These are phyloP conservation scores for Borostomias antarcticus DNA, from an alignment of 2,797 vertebrate species.

Conservation along the genomic window DNA sequence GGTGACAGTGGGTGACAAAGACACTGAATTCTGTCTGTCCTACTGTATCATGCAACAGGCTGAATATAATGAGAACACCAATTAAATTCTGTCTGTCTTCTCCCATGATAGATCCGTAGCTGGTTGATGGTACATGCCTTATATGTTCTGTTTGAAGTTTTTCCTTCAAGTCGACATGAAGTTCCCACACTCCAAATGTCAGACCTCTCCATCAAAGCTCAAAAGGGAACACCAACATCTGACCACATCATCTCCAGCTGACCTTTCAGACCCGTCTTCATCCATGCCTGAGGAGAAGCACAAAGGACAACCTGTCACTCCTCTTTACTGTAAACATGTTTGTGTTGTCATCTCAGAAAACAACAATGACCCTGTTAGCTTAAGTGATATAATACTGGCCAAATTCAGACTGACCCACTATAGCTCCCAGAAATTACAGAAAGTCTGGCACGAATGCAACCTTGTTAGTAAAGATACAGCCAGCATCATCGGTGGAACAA, in stretches of 20 bases:
- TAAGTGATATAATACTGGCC: constrained; percentile 31
- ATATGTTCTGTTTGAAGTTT: not conserved
- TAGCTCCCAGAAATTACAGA: constrained; percentile 35
- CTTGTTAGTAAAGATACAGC: constrained; percentile 56
- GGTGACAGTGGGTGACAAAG: not conserved
- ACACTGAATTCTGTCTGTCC: no score
- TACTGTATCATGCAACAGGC: constrained; percentile 11
- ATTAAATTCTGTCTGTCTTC: constrained; percentile 11
- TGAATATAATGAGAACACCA: constrained; percentile 4
- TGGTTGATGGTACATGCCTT: not conserved
- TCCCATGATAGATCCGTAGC: not conserved
- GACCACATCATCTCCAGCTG: constrained; percentile 41
- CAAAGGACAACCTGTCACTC: constrained; percentile 49
- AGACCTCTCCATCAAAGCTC: constrained; percentile 10
- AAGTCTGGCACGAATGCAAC: constrained; percentile 39
- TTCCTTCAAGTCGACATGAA: not conserved
- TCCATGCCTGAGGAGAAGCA: constrained; percentile 46
- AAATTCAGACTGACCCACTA: constrained; percentile 53
- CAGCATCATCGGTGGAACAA: constrained; percentile 26
- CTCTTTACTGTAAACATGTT: constrained; percentile 57
- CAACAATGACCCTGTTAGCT: constrained; percentile 17
- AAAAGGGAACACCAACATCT: constrained; percentile 41
- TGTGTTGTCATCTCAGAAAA: constrained; percentile 39
- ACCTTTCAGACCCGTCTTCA: constrained; percentile 65
- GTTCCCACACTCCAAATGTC: constrained; percentile 6